Conservation (phyloP, 2,113 vertebrate species). For the Halichoerus grypus region DNA sequence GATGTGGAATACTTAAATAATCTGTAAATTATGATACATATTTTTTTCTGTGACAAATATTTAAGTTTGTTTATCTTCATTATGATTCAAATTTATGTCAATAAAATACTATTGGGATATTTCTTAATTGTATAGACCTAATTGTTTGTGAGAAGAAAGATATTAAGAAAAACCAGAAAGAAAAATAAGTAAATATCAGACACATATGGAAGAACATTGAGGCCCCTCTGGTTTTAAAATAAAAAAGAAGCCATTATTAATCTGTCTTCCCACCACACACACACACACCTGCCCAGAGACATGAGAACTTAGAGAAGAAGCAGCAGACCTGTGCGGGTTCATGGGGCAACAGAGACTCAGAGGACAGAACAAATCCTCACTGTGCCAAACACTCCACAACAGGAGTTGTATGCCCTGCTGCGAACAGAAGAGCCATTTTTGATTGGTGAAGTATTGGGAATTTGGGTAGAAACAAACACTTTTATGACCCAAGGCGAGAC, state of each 20-base stretch:
- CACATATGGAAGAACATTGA: background rate
- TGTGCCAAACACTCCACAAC: background rate
- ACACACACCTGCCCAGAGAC: background rate
- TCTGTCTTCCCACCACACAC: background rate
- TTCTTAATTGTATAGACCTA: background rate
- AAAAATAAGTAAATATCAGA: background rate
- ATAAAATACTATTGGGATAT: background rate
- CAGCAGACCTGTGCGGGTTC: background rate
- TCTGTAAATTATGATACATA: background rate
- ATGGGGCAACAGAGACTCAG: background rate
- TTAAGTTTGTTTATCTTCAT: background rate
- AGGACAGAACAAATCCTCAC: background rate
- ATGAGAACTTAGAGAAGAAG: background rate
- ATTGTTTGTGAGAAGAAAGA: background rate
- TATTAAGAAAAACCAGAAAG: background rate
- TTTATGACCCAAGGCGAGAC: background rate
- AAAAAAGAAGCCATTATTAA: background rate
- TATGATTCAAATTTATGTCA: background rate
- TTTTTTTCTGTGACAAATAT: background rate
- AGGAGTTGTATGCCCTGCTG: rapidly evolving
- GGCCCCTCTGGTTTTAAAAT: background rate
- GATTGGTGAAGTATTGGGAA: rapidly evolving
- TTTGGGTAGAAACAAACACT: background rate
- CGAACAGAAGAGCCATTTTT: background rate
- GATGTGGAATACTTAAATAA: background rate